Conservation (phyloP, 1,140 invertebrate genomes). For the Nasonia giraulti region DNA sequence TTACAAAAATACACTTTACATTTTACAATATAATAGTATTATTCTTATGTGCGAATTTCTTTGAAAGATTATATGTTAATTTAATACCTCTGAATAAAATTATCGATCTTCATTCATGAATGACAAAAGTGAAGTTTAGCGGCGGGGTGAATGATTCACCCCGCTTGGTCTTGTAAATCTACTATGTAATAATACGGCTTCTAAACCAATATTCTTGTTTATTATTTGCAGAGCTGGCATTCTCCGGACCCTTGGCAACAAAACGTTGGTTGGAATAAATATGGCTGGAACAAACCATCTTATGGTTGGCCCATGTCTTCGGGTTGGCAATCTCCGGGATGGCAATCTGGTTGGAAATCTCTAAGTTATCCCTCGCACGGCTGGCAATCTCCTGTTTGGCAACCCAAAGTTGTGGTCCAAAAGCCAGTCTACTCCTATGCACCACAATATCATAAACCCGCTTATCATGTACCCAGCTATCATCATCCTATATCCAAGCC, state of each 20-base stretch:
- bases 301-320: not conserved
- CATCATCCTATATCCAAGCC: conserved; percentile 47
- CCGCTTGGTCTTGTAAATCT: not conserved
- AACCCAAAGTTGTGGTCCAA: conserved; percentile 58
- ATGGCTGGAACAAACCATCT: conserved; percentile 23
- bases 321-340: conserved; percentile 15
- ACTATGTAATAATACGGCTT: not conserved
- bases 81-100: not conserved
- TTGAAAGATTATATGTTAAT: too few relatives aligned
- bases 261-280: not conserved
- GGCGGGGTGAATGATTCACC: conserved; percentile 19
- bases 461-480: conserved; percentile 32
- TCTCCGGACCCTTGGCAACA: conserved; percentile 18
- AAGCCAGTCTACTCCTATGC: conserved; percentile 59
- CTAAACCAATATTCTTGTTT: not conserved
- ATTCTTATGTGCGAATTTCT: too few relatives aligned
- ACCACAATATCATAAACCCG: conserved; percentile 57
- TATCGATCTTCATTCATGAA: not conserved
- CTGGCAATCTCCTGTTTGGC: conserved; percentile 32
- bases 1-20: too few relatives aligned
- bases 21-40: too few relatives aligned
- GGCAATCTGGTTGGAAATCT: too few relatives aligned
- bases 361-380: too few relatives aligned
- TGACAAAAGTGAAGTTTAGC: not conserved
- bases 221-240: conserved; percentile 48